Conservation (phyloP, 1,140 invertebrate genomes). For the Epicauta chinensis region DNA sequence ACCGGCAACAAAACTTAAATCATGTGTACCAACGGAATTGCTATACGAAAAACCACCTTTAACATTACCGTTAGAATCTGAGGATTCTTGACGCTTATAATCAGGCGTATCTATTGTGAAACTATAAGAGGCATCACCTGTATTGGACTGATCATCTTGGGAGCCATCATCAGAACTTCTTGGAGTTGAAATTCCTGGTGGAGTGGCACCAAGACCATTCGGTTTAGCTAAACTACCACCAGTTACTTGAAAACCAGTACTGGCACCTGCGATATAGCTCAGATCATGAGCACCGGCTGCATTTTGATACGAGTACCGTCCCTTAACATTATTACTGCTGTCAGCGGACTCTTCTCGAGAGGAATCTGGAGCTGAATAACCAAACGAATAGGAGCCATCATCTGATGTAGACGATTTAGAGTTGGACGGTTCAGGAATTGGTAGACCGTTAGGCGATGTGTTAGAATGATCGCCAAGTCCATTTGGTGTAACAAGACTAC, state of each 20-base stretch:
- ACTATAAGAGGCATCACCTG: conserved; percentile 27
- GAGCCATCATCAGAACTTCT: no score
- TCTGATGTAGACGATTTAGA: no score
- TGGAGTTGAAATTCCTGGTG: no score
- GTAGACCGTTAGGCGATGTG: no score
- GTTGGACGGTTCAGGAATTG: no score
- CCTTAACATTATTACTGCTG: conserved; percentile 30
- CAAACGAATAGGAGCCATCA: no score
- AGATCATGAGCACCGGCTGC: conserved; percentile 21
- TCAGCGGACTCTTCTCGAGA: conserved; percentile 30
- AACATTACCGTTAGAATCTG: conserved; percentile 33
- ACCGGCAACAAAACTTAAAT: conserved; percentile 27
- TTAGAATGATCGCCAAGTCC: no score
- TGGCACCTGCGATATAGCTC: no score
- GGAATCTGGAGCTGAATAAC: conserved; percentile 28
- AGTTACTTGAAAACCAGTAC: no score
- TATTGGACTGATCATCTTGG: no score
- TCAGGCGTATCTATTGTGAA: conserved; percentile 29
- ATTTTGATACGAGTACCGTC: conserved; percentile 29
- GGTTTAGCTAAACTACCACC: conserved; percentile 14
- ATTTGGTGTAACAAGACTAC: no score
- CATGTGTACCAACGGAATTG: conserved; percentile 21
- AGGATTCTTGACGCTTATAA: conserved; percentile 19
- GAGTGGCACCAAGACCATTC: no score
- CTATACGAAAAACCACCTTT: conserved; percentile 29